Evolutionary conservation across 2,797 vertebrate genomes (phyloP).

Genomic region (Phaenicophaeus curvirostris): DNA sequence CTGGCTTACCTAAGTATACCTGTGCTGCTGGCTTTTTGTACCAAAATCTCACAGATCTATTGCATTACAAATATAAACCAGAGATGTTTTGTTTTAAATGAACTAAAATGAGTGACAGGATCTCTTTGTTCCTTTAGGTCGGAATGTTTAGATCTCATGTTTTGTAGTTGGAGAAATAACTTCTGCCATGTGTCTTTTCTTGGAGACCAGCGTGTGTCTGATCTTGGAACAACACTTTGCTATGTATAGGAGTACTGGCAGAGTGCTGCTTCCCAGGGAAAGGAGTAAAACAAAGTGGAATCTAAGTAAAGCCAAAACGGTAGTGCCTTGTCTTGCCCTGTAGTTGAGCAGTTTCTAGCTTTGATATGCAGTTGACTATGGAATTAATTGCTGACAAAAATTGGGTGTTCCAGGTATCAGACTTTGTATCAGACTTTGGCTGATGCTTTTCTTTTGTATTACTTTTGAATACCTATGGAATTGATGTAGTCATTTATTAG

Average conservation of each 20-base stretch:
- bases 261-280: background rate
- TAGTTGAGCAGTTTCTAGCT: background rate
- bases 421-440: background rate
- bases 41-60: background rate
- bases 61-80: background rate
- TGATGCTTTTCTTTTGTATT: background rate
- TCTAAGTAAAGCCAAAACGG: background rate
- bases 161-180: background rate
- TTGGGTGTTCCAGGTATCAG: background rate
- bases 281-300: background rate
- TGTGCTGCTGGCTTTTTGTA: background rate
- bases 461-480: background rate
- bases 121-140: background rate
- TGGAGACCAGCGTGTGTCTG: background rate
- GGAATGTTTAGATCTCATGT: background rate
- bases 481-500: background rate
- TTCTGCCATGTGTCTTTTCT: background rate
- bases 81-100: background rate
- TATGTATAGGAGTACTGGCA: background rate
- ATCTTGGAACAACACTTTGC: background rate
- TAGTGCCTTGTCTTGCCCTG: background rate
- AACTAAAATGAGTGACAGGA: background rate
- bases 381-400: background rate
- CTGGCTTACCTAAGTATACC: background rate
- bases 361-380: background rate